Percentiles rank a stretch among this genome's conserved stretches.
phyloP scores from a whole-genome alignment of 2,797 vertebrate species.

The Poecilia picta region DNA sequence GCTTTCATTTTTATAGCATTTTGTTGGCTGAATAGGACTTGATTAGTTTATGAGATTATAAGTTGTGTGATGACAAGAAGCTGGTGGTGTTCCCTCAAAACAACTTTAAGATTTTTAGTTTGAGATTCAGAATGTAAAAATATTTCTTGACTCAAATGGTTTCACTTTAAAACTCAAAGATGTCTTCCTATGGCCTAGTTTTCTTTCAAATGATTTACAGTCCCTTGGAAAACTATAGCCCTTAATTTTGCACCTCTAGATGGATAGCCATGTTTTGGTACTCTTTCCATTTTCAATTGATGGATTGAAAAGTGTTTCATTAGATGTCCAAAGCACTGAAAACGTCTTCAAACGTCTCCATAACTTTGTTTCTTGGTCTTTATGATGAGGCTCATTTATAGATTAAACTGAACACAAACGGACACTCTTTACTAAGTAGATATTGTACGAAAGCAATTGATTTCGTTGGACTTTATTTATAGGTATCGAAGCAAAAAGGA shows the following conservation, averaged over 20 bases:
- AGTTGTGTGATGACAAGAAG: too few species aligned
- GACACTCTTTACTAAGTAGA: background rate
- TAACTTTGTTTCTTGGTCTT: background rate
- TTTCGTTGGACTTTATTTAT: background rate
- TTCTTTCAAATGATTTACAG: background rate
- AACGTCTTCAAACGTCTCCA: background rate
- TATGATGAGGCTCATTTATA: background rate
- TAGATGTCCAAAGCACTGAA: background rate
- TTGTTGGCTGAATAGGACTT: background rate
- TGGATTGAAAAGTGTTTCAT: background rate
- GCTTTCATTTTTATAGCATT: conserved; percentile 15
- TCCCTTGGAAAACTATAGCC: background rate
- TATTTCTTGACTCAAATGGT: background rate
- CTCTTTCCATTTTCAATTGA: background rate
- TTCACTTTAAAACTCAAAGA: background rate
- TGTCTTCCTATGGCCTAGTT: background rate
- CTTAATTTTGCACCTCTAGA: background rate
- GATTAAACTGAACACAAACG: background rate
- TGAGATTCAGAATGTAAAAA: background rate
- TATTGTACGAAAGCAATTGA: background rate
- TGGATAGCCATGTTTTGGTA: background rate
- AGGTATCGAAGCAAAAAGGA: background rate
- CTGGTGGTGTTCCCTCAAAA: background rate
- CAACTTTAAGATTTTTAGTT: background rate
- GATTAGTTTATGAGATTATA: too few species aligned